phyloP scores from a whole-genome alignment of 2,113 vertebrate species.

The Orcinus orca region DNA sequence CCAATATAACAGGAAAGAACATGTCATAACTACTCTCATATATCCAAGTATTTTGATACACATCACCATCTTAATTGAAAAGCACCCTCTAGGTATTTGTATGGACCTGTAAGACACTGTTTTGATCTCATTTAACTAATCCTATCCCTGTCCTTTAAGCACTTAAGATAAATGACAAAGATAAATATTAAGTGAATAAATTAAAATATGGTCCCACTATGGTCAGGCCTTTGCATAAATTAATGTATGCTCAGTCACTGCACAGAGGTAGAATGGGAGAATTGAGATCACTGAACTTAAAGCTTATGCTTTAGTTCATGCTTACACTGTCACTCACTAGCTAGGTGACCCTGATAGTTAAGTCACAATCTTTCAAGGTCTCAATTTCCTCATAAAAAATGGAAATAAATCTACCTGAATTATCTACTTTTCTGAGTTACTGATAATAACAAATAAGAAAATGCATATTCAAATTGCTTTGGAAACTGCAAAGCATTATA shows the following conservation, averaged over 20 bases:
- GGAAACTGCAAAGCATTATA: constrained; percentile 16
- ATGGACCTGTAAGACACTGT: neutral
- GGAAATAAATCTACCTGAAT: neutral
- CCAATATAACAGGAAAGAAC: neutral
- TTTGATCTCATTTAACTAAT: neutral
- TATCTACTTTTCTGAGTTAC: neutral
- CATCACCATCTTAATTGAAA: neutral
- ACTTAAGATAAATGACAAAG: neutral
- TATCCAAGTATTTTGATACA: neutral
- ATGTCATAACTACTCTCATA: neutral
- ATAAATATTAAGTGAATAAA: neutral
- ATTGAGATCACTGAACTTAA: neutral
- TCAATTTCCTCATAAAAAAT: neutral
- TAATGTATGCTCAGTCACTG: neutral
- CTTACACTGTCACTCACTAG: neutral
- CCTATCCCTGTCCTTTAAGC: neutral
- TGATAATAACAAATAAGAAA: constrained; percentile 13
- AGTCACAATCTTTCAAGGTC: neutral
- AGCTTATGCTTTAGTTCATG: neutral
- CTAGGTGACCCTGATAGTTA: neutral
- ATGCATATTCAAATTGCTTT: neutral
- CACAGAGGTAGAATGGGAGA: neutral
- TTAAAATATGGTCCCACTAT: neutral
- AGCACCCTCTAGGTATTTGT: neutral
- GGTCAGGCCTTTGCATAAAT: neutral